phyloP scores from a whole-genome alignment of 2,113 vertebrate genomes.

The Mesocricetus auratus region DNA sequence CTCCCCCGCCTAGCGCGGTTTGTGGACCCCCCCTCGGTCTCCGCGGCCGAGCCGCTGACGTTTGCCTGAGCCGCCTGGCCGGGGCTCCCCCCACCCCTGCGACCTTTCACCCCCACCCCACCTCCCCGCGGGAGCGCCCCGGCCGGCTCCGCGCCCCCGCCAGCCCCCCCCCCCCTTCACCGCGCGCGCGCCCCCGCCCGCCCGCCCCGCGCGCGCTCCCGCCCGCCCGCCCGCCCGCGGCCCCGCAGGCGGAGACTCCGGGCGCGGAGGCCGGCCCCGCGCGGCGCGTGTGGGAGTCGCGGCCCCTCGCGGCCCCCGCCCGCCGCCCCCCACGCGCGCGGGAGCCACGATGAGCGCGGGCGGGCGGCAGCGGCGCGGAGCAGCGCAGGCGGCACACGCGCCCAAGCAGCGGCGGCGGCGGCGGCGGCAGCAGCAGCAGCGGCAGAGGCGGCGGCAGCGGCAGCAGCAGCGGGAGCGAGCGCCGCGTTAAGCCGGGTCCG shows the following conservation, averaged over 20 bases:
- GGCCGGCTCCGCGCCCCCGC: constrained; percentile 28
- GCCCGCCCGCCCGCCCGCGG: not conserved
- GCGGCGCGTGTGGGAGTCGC: constrained; percentile 72
- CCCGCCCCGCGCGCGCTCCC: constrained; percentile 27
- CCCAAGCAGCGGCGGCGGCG: constrained; percentile 80
- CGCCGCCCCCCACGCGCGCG: constrained; percentile 54
- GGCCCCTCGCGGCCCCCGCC: constrained; percentile 57
- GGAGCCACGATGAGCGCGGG: constrained; percentile 83
- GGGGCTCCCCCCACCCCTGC: constrained; percentile 68
- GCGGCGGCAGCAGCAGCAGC: no score
- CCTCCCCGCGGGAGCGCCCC: constrained; percentile 40
- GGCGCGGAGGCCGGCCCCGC: constrained; percentile 41
- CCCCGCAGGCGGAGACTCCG: constrained; percentile 47
- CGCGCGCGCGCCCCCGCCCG: constrained; percentile 21
- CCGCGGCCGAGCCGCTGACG: constrained; percentile 62
- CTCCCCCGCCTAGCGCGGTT: constrained; percentile 57
- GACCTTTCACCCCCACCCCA: constrained; percentile 62
- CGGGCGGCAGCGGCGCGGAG: constrained; percentile 80
- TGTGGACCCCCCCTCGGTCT: constrained; percentile 69
- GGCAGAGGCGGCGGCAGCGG: no score
- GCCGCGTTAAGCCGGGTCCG: constrained; percentile 81
- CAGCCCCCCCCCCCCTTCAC: not conserved
- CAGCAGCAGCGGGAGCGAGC: constrained; percentile 80
- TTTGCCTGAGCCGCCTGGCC: constrained; percentile 75
- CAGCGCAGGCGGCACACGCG: constrained; percentile 82